Conservation (phyloP, 2,888 invertebrate genomes). For the Nymphalis urticae region DNA sequence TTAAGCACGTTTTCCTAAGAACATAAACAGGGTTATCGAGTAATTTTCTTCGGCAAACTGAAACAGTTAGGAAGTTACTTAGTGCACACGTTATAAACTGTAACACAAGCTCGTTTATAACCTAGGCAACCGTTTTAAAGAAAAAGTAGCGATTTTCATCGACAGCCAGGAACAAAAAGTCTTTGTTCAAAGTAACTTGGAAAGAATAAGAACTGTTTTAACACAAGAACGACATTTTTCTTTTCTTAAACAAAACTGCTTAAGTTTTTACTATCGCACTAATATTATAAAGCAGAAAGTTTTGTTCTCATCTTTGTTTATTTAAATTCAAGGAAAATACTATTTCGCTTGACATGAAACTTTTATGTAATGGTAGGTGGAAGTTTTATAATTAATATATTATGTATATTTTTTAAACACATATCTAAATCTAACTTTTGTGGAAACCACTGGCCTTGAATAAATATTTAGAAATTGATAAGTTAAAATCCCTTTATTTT, state of each 20-base stretch:
- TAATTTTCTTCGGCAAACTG: conserved; percentile 21
- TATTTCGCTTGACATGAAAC: neutral
- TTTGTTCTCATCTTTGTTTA: too few relatives aligned
- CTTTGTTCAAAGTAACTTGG: conserved; percentile 29
- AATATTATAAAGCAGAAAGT: too few relatives aligned
- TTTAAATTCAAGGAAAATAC: too few relatives aligned
- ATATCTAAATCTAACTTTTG: too few relatives aligned
- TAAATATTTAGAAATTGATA: too few relatives aligned
- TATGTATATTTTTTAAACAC: too few relatives aligned
- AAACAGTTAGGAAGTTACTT: conserved; percentile 15
- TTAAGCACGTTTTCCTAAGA: conserved; percentile 11
- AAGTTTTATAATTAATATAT: too few relatives aligned
- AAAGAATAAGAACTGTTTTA: conserved; percentile 24
- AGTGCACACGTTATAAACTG: conserved; percentile 9
- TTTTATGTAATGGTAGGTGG: too few relatives aligned
- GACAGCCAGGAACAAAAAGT: conserved; percentile 21
- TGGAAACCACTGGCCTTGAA: too few relatives aligned
- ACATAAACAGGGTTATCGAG: conserved; percentile 18
- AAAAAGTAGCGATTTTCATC: conserved; percentile 21
- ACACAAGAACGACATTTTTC: conserved; percentile 21
- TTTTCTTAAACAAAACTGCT: conserved; percentile 3
- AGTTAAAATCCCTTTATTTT: too few relatives aligned
- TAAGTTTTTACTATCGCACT: conserved; percentile 1
- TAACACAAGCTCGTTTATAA: neutral
- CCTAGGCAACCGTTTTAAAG: conserved; percentile 3